Base-by-base conservation (phyloP, 2,797 vertebrate species). In the Crocidura indochinensis region DNA sequence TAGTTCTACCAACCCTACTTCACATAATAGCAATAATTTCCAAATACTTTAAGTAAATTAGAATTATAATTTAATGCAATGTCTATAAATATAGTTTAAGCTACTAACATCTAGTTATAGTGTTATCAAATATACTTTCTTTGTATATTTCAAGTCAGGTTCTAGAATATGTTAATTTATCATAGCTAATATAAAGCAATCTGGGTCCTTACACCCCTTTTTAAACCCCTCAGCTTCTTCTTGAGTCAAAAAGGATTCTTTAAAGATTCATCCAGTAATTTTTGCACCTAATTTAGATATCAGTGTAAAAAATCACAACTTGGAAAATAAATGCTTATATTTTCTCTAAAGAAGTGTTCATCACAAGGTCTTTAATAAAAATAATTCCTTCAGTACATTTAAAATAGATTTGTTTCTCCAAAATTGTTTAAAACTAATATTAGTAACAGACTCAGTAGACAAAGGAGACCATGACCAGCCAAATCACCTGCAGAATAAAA, bases 261-360 rank as follows among this genome's bases (percentile, higher is more conserved):
- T 67, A 75, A 88, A 79, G 6, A 68, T 84, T 27, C n/a, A 81
- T 51, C 49, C 17, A 65, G 60, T 75, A n/a, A 62, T 72, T 53
- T 90, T 78, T 89, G 29, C 6, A 91, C 46, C 62, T 87, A 71
- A 75, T 88, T 94, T 94, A 92, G n/a, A 72, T 67, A 92, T 51
- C 27, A 22, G 60, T 79, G 94, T 71, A 81, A 38, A 80, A 86
- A 95, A 84, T 91, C 65, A 62, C 67, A 90, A 82, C 71, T 79
- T 82, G 72, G n/a, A 75, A 95, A 93, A 92, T 44, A 91, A 91
- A 90, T 92, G 84, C 72, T 51, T 73, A 62, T 91, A 71, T 94
- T 90, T 81, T 87, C 51, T 72, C 83, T 72, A 88, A 93, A 62
- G 26, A 89, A 69, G 72, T 88, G 49, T 91, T 91, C 77, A 82